Base-by-base conservation (phyloP, 1,140 invertebrate genomes). In the Habropoda laboriosa region DNA sequence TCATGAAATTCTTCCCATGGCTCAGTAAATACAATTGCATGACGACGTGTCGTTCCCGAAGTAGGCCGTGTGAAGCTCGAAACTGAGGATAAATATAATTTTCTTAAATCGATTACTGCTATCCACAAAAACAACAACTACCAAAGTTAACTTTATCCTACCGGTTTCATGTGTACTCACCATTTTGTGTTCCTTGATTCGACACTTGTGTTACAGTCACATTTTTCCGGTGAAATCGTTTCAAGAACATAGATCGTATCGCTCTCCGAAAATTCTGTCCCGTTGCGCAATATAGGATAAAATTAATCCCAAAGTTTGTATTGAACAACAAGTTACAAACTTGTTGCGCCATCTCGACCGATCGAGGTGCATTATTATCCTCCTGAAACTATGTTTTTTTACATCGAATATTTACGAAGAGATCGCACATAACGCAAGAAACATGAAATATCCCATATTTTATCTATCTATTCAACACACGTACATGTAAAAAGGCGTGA, bases 281-380 rank as follows among this genome's bases (percentile, higher is more conserved):
- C 81, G 94, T 96, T 71, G 96, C 94, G 87, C 96, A 97, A 92
- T 98, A 98, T 24, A 98, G 93, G n/a, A 96, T 93, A 90, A 98
- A 97, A 93, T 97, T 97, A 61, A 97, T 96, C 61, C 96, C 96
- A 87, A 97, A 97, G 91, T 97, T 97, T 12, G 96, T 96, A 85
- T 97, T 94, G 90, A 96, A 97, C n/a, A 96, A 92, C n/a, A 93
- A 90, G 79, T 92, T 95, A 78, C 90, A 91, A 71, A 94, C 90
- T 55, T 95, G 94, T 82, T 96, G 95, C 35, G 94, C 89, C 0
- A 94, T 90, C 38, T 93, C 91, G 86, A 94, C 53, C 58, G 89
- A 49, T 72, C 88, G 64, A 24, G 79, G 70, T 51, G 80, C 55
- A 13, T 87, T 57, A 32, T 79, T 67, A 30, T 85, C 49, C 3